phyloP scores from a whole-genome alignment of 2,113 vertebrate species.

The Hemichromis elongatus region DNA sequence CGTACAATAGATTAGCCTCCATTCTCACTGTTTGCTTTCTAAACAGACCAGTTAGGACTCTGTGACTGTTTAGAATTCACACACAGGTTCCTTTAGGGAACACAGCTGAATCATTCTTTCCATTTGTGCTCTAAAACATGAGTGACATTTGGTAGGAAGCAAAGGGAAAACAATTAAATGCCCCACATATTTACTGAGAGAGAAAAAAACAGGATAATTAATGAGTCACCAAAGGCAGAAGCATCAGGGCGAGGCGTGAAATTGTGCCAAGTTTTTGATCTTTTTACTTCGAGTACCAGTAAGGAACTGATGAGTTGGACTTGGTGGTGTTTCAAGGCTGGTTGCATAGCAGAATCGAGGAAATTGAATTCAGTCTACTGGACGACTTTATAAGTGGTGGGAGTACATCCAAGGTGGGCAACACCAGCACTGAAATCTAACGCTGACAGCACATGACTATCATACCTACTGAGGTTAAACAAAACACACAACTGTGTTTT shows the following conservation, averaged over 20 bases:
- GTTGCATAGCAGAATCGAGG: not conserved
- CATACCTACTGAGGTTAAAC: not conserved
- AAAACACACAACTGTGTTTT: not conserved
- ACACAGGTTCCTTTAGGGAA: not conserved
- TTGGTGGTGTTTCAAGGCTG: not conserved
- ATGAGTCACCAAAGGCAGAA: not conserved
- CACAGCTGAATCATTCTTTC: not conserved
- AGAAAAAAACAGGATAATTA: not conserved
- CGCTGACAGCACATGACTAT: not conserved
- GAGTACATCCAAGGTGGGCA: not conserved
- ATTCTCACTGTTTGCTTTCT: not conserved
- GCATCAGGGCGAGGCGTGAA: not conserved
- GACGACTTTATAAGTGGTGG: not conserved
- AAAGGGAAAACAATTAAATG: not conserved
- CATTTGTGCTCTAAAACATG: not conserved
- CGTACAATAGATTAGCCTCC: not conserved
- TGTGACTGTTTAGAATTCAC: not conserved
- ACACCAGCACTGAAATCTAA: not conserved
- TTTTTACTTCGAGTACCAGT: not conserved
- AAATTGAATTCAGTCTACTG: not conserved
- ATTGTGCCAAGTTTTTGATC: not conserved
- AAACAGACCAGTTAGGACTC: not conserved
- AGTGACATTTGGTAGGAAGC: not conserved
- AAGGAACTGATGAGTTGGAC: not conserved
- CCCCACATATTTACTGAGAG: not conserved